Conservation (phyloP, 2,113 vertebrate genomes). For the Varanus komodoensis region DNA sequence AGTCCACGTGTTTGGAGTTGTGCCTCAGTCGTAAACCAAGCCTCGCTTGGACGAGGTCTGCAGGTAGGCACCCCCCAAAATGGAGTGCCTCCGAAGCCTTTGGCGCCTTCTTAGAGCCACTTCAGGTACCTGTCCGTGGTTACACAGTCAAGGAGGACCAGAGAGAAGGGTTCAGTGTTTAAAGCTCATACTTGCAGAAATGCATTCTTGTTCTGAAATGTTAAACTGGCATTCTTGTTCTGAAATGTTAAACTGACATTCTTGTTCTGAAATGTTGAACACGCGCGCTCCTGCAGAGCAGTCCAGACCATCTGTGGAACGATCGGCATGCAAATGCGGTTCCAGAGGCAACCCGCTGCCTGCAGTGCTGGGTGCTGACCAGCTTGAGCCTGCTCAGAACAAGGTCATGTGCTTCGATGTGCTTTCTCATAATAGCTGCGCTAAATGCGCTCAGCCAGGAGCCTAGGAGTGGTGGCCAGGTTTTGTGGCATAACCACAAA, state of each 20-base stretch:
- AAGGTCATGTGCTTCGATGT: background rate
- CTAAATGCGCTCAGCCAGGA: no score
- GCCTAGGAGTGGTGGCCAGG: background rate
- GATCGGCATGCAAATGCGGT: no score
- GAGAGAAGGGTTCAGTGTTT: background rate
- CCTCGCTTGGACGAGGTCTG: no score
- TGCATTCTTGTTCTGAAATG: background rate
- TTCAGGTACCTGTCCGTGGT: no score
- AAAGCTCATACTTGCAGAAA: background rate
- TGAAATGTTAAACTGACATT: background rate
- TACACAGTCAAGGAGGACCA: no score
- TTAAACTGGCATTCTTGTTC: background rate
- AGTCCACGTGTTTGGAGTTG: rapidly evolving
- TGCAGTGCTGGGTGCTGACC: no score
- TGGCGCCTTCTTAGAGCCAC: background rate
- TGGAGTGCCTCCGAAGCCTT: background rate
- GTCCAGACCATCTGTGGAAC: no score
- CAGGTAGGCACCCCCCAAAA: no score
- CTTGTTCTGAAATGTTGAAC: background rate
- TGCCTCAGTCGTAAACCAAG: no score
- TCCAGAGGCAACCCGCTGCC: background rate
- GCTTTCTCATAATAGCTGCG: background rate
- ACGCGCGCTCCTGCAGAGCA: no score
- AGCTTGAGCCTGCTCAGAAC: background rate
- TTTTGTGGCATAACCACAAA: background rate